Evolutionary conservation across 2,888 invertebrate species (phyloP).

Genomic region (Diogma glabrata): DNA sequence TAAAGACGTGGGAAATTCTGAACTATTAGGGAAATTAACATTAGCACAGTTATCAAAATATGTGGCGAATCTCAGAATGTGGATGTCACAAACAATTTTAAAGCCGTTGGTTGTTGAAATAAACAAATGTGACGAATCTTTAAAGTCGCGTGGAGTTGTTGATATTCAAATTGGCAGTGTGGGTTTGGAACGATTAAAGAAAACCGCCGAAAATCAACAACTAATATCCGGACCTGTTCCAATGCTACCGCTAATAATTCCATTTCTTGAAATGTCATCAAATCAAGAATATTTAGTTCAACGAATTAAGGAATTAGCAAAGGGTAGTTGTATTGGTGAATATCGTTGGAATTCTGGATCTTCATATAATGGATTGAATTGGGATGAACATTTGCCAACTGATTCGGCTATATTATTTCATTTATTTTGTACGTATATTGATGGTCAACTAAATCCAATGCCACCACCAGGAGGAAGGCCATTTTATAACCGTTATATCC

Average conservation of each 20-base stretch:
- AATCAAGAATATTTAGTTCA: slow-evolving; percentile 80
- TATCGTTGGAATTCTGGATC: slow-evolving; percentile 83
- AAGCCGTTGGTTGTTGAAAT: slow-evolving; percentile 64
- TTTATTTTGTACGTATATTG: slow-evolving; percentile 74
- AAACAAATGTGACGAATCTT: slow-evolving; percentile 52
- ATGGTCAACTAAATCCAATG: slow-evolving; percentile 60
- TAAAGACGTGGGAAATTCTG: slow-evolving; percentile 31
- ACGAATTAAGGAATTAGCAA: slow-evolving; percentile 63
- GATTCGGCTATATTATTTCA: slow-evolving; percentile 83
- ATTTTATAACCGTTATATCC: slow-evolving; percentile 42
- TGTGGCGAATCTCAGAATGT: slow-evolving; percentile 70
- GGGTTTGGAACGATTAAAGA: slow-evolving; percentile 60
- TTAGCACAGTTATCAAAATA: slow-evolving; percentile 60
- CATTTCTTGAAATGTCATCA: slow-evolving; percentile 68
- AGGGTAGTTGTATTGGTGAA: slow-evolving; percentile 77
- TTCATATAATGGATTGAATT: slow-evolving; percentile 55
- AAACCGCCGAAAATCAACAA: slow-evolving; percentile 48
- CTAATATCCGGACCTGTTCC: slow-evolving; percentile 33
- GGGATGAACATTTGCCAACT: slow-evolving; percentile 75
- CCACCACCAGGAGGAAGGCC: slow-evolving; percentile 54
- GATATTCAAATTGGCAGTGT: slow-evolving; percentile 57
- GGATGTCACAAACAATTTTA: slow-evolving; percentile 77
- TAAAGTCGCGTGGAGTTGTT: slow-evolving; percentile 55
- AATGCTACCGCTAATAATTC: slow-evolving; percentile 45
- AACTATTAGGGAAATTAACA: slow-evolving; percentile 34